A percentile compares a stretch with the other conserved stretches of the same genome.
Evolutionary conservation across 2,888 invertebrate genomes (phyloP).

Genomic region (Rhagophthalmus giganteus): DNA sequence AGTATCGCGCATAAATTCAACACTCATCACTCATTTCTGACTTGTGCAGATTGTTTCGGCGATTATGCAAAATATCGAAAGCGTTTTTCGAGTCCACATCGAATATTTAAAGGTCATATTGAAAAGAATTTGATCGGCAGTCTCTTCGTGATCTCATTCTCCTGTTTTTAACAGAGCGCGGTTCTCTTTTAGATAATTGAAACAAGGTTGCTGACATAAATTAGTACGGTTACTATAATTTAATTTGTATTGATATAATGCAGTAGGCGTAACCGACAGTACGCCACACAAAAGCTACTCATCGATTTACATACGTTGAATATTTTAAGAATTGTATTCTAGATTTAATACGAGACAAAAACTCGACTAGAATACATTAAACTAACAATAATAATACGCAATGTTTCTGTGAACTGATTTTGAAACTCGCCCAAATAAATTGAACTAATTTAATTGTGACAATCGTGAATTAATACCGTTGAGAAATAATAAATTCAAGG

Average conservation of each 20-base stretch:
- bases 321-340: no score
- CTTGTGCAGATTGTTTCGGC: neutral
- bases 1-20: neutral
- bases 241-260: conserved; percentile 21
- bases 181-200: conserved; percentile 9
- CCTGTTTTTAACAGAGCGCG: conserved; percentile 7
- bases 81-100: neutral
- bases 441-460: no score
- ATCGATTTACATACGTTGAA: conserved; percentile 22
- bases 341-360: no score
- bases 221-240: conserved; percentile 9
- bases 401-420: no score
- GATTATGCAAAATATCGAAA: neutral
- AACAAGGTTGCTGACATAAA: conserved; percentile 10
- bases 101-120: conserved; percentile 4
- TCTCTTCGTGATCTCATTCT: conserved; percentile 7
- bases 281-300: conserved; percentile 18
- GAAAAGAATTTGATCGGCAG: neutral
- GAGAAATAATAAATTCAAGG: no score
- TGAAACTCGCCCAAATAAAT: no score
- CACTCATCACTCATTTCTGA: conserved; percentile 3
- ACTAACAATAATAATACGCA: no score
- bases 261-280: conserved; percentile 21
- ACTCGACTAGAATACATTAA: no score
- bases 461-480: no score